Percentiles rank a stretch among this genome's conserved stretches.
These are phyloP conservation scores for Trogon surrucura DNA, from an alignment of 2,113 vertebrate genomes.

Conservation along the genomic window DNA sequence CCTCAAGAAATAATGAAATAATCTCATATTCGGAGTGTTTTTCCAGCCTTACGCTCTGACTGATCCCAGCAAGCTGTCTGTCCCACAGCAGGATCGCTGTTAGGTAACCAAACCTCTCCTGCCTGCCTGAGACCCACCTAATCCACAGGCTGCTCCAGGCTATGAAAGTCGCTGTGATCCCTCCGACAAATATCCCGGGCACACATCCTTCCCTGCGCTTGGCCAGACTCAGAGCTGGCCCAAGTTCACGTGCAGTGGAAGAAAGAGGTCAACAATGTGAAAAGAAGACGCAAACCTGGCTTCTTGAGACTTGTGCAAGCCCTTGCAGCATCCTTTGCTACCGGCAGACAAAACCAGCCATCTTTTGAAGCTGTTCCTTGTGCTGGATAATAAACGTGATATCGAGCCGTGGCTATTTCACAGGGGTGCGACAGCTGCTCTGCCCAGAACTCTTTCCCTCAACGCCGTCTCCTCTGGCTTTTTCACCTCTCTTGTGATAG, in stretches of 20 bases:
- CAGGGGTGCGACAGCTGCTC: not conserved
- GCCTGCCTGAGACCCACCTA: not conserved
- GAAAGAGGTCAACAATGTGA: not conserved
- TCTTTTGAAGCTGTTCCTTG: not conserved
- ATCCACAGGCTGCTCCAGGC: not conserved
- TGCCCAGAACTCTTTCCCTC: not conserved
- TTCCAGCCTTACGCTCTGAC: not conserved
- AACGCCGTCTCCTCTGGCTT: not conserved
- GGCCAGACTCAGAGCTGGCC: not conserved
- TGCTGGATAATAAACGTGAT: not conserved
- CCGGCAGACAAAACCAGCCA: not conserved
- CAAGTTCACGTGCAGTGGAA: fast-evolving
- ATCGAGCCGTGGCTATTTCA: not conserved
- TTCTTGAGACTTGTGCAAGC: not conserved
- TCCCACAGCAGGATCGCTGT: not conserved
- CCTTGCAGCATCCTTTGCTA: not conserved
- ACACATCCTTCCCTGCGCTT: fast-evolving
- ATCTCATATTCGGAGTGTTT: not conserved
- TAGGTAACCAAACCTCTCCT: not conserved
- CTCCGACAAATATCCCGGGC: not conserved
- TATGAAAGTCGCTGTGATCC: not conserved
- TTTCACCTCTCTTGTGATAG: not conserved
- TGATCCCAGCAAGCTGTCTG: not conserved
- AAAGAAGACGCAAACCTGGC: not conserved
- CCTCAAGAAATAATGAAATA: not conserved